phyloP scores from a whole-genome alignment of 2,113 vertebrate species.

The Copsychus sechellarum region DNA sequence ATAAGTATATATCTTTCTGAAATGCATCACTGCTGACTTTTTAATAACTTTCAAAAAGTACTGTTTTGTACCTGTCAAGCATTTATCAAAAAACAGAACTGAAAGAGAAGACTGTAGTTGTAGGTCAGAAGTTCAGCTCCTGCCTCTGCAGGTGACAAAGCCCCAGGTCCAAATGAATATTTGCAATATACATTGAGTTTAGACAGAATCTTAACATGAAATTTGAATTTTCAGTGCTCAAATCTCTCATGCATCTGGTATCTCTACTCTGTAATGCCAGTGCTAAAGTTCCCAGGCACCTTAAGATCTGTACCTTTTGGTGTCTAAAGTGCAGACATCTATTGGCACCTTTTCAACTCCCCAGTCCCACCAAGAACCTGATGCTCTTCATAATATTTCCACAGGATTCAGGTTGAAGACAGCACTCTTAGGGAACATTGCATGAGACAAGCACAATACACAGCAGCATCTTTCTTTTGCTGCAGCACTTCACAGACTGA shows the following conservation, averaged over 20 bases:
- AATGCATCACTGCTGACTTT: background rate
- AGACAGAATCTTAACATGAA: background rate
- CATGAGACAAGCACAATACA: background rate
- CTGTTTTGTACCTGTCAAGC: background rate
- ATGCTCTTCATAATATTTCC: background rate
- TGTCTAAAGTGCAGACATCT: background rate
- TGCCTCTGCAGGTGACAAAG: background rate
- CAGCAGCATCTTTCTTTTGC: background rate
- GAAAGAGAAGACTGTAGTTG: background rate
- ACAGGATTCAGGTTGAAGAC: background rate
- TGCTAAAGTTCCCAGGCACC: background rate
- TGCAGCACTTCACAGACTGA: background rate
- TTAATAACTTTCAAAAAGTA: background rate
- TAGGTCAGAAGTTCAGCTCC: background rate
- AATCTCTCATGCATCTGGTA: background rate
- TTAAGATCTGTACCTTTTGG: background rate
- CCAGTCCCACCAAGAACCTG: accelerated
- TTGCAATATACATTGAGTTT: background rate
- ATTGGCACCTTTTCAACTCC: background rate
- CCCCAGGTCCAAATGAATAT: background rate
- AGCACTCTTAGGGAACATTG: background rate
- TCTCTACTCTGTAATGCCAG: background rate
- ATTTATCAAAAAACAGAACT: background rate
- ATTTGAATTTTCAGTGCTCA: background rate
- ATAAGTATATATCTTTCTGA: background rate